phyloP scores from a whole-genome alignment of 2,888 invertebrate genomes.

The Heliothis peltigera region DNA sequence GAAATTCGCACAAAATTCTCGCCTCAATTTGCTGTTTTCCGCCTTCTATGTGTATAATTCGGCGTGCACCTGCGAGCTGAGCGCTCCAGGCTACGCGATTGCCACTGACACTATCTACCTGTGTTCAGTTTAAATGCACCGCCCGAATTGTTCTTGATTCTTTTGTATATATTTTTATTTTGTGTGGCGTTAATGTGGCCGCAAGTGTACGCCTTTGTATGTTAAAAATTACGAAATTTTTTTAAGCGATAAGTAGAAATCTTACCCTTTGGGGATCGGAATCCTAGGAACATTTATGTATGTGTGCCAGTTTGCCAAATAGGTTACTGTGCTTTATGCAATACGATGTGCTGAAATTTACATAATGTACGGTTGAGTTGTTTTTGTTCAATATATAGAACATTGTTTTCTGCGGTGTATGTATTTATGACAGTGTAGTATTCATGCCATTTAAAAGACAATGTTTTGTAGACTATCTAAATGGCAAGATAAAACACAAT shows the following conservation, averaged over 20 bases:
- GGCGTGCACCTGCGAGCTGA: slow-evolving; percentile 67
- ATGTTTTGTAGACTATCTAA: neutral
- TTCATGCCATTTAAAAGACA: neutral
- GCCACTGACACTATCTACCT: slow-evolving; percentile 80
- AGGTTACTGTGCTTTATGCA: slow-evolving; percentile 49
- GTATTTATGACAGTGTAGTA: neutral
- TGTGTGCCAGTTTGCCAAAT: slow-evolving; percentile 49
- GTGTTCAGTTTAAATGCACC: slow-evolving; percentile 76
- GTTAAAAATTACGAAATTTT: slow-evolving; percentile 32
- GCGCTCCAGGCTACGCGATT: slow-evolving; percentile 71
- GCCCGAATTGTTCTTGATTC: slow-evolving; percentile 70
- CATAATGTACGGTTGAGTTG: slow-evolving; percentile 24
- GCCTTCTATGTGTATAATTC: slow-evolving; percentile 72
- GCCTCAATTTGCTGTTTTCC: slow-evolving; percentile 70
- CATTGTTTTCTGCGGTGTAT: neutral
- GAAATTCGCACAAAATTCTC: slow-evolving; percentile 69
- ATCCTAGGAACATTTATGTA: slow-evolving; percentile 34
- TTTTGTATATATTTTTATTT: slow-evolving; percentile 61
- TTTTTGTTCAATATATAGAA: slow-evolving; percentile 23
- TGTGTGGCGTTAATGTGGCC: slow-evolving; percentile 47
- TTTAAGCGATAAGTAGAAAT: slow-evolving; percentile 19
- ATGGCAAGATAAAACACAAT: too few species aligned
- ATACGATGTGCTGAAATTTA: slow-evolving; percentile 38
- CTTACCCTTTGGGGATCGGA: slow-evolving; percentile 18
- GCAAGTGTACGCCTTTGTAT: slow-evolving; percentile 19